Percentiles rank a stretch among this genome's conserved stretches.
phyloP scores from a whole-genome alignment of 2,113 vertebrate genomes.

The Gambusia affinis region DNA sequence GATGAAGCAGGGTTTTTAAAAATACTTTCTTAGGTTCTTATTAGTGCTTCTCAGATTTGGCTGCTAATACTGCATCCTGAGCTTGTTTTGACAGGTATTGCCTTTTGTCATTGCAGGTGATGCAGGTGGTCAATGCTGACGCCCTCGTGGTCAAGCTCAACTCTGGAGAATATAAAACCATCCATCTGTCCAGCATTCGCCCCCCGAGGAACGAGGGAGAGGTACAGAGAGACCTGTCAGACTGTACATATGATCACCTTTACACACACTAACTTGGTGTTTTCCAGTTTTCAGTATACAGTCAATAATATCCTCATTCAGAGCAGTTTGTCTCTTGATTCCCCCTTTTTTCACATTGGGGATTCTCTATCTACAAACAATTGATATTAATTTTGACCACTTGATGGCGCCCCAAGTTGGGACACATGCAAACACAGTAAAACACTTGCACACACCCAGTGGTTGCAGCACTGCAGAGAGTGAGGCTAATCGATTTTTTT shows the following conservation, averaged over 20 bases:
- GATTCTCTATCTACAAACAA: conserved; percentile 2
- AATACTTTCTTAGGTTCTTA: background rate
- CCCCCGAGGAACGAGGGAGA: conserved; percentile 93
- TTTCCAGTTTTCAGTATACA: background rate
- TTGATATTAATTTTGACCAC: conserved; percentile 51
- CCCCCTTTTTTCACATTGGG: background rate
- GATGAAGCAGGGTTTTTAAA: conserved; percentile 9
- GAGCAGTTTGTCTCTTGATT: background rate
- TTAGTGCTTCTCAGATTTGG: too few species aligned
- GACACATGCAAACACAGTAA: conserved; percentile 44
- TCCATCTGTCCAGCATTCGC: conserved; percentile 95
- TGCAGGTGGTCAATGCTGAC: conserved; percentile 95
- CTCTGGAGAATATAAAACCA: conserved; percentile 94
- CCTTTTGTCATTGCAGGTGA: conserved; percentile 80
- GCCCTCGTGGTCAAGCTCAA: conserved; percentile 94
- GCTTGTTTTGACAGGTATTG: background rate
- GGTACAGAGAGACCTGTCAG: conserved; percentile 68
- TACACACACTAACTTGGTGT: background rate
- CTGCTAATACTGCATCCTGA: background rate
- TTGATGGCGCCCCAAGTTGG: conserved; percentile 66
- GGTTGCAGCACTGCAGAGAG: conserved; percentile 77
- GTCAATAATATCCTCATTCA: background rate
- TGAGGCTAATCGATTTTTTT: conserved; percentile 48
- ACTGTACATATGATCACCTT: conserved; percentile 4
- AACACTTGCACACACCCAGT: conserved; percentile 69